Percentiles rank a stretch among this genome's conserved stretches.
These are phyloP conservation scores for Phorcus lineatus DNA, from an alignment of 2,888 invertebrate genomes.

Conservation along the genomic window DNA sequence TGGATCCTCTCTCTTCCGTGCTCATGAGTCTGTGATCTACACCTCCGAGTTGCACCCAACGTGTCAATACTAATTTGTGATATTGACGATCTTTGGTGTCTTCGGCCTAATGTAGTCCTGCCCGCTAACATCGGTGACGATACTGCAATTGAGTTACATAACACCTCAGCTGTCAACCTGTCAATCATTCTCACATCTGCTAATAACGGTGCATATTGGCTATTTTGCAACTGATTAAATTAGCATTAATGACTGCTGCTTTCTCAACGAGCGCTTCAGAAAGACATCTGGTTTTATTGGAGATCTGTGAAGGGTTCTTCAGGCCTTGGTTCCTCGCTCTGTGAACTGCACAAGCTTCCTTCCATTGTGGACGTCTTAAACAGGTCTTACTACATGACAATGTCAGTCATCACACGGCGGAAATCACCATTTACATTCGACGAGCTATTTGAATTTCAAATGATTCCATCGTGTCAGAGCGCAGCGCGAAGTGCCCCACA, in stretches of 20 bases:
- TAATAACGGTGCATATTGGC: conserved; percentile 1
- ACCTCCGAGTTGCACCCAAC: too few relatives aligned
- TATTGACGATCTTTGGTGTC: too few relatives aligned
- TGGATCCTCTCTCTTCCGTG: too few relatives aligned
- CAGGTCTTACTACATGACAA: neutral
- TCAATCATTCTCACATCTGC: neutral
- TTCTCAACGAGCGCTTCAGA: neutral
- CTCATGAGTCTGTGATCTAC: too few relatives aligned
- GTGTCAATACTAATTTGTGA: too few relatives aligned
- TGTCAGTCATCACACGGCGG: neutral
- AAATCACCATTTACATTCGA: neutral
- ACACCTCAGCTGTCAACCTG: too few relatives aligned
- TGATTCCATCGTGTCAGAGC: neutral
- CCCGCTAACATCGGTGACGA: too few relatives aligned
- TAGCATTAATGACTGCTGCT: neutral
- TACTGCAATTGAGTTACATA: too few relatives aligned
- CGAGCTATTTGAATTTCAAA: neutral
- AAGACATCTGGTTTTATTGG: neutral
- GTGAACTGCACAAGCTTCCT: neutral
- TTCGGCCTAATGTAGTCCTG: too few relatives aligned
- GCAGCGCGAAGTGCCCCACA: neutral
- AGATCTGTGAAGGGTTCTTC: neutral
- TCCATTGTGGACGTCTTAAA: too few relatives aligned
- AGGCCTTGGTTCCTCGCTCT: neutral
- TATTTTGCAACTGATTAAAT: conserved; percentile 11